Evolutionary conservation across 2,113 vertebrate genomes (phyloP).

Genomic region (Bostrychus sinensis): DNA sequence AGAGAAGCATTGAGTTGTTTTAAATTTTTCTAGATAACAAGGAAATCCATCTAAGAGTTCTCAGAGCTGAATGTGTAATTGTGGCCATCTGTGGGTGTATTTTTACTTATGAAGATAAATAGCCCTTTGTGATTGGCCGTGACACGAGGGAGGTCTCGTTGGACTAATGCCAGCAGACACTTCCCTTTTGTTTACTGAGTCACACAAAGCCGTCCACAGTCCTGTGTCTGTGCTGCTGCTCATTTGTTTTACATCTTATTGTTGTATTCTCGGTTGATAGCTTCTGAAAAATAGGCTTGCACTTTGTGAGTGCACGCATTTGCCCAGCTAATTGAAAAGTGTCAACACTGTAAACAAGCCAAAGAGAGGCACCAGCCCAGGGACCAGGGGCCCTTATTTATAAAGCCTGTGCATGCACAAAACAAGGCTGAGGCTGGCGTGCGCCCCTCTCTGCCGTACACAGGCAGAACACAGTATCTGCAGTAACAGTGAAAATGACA

Average conservation of each 20-base stretch:
- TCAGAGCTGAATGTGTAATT: not conserved
- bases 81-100: not conserved
- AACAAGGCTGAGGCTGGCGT: no score
- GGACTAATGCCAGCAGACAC: conserved; percentile 10
- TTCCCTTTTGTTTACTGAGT: conserved; percentile 6
- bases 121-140: not conserved
- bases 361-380: conserved; percentile 29
- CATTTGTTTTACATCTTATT: conserved; percentile 40
- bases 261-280: conserved; percentile 52
- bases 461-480: no score
- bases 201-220: not conserved
- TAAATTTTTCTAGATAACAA: conserved; percentile 1
- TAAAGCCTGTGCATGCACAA: not conserved
- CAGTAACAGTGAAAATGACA: no score
- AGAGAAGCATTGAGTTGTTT: not conserved
- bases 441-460: no score
- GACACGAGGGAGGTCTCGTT: not conserved
- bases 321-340: conserved; percentile 64
- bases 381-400: not conserved
- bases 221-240: conserved; percentile 7
- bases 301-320: conserved; percentile 30
- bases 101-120: not conserved
- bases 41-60: not conserved
- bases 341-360: conserved; percentile 65
- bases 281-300: conserved; percentile 30